These are phyloP conservation scores for Nephotettix cincticeps DNA, from an alignment of 1,140 invertebrate genomes.

Conservation along the genomic window DNA sequence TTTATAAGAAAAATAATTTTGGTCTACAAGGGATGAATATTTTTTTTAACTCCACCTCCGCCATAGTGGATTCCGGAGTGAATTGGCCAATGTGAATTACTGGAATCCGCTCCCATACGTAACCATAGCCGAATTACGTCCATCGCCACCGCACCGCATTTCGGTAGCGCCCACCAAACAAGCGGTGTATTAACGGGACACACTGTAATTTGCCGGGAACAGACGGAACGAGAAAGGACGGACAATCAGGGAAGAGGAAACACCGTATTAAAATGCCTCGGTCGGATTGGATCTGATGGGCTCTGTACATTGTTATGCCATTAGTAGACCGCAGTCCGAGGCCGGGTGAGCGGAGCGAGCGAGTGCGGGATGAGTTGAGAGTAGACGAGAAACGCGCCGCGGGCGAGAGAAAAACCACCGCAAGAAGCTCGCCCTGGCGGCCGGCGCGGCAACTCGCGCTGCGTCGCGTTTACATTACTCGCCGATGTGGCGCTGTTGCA, in stretches of 20 bases:
- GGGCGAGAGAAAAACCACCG: neutral
- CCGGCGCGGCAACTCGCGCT: too few relatives aligned
- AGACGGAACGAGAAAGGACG: neutral
- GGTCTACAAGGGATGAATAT: too few relatives aligned
- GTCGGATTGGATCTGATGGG: conserved; percentile 3
- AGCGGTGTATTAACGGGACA: neutral
- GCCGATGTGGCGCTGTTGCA: too few relatives aligned
- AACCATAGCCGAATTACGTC: too few relatives aligned
- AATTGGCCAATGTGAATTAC: too few relatives aligned
- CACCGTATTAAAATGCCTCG: conserved; percentile 9
- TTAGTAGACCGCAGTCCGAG: conserved; percentile 3
- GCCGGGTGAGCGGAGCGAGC: neutral
- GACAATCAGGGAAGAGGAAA: conserved; percentile 1
- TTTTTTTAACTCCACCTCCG: too few relatives aligned
- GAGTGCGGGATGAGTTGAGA: neutral
- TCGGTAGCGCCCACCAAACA: too few relatives aligned
- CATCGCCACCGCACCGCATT: too few relatives aligned
- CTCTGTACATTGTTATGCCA: conserved; percentile 15
- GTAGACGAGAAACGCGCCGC: neutral
- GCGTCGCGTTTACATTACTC: too few relatives aligned
- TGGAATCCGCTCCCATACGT: too few relatives aligned
- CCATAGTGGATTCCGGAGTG: too few relatives aligned
- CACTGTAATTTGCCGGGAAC: conserved; percentile 7
- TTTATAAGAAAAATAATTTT: too few relatives aligned
- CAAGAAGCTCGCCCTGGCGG: neutral